Base-by-base conservation (phyloP, 2,888 invertebrate genomes). In the Endotricha flammealis region DNA sequence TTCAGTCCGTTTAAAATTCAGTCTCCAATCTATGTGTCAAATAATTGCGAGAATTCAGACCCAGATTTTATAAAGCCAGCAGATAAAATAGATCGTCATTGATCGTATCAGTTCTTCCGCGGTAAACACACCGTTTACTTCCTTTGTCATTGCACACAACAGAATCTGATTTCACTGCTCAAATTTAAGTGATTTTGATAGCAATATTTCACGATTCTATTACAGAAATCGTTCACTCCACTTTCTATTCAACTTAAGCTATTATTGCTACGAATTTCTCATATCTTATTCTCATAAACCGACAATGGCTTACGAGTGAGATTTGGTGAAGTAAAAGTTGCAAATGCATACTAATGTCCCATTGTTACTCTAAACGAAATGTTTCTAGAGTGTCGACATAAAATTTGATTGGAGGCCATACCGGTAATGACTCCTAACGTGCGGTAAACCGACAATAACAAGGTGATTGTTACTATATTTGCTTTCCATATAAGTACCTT, bases 271-370 rank as follows among this genome's bases (percentile, higher is more conserved):
- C 50, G 53, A 52, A 57, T 52, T 57, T 54, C 55, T 48, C 53
- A 60, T 53, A 41, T 52, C 38, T 41, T 44, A 41, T 42, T 42
- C 39, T 33, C 36, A 59, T 56, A 39, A 45, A 48, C 53, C 53
- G 43, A 64, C 63, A 64, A 66, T 68, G 58, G 61, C 54, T 53
- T 53, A 57, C 57, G 59, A 65, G 58, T 66, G 59, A 68, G 57
- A 58, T 69, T 61, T 59, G 56, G 49, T 52, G 50, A 64, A 70
- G 70, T 74, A 74, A 77, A 73, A 77, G 76, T 73, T 56, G 51
- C 59, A 58, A 74, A 66, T 68, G 64, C 64, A 73, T 72, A 62
- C 61, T 77, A 71, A 77, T 74, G 65, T 46, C 43, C 58, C 54
- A 68, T 76, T 76, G 73, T 78, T 70, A 61, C 63, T 72, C 70